Evolutionary conservation across 2,113 vertebrate species (phyloP).

Genomic region (Laticauda laticaudata): DNA sequence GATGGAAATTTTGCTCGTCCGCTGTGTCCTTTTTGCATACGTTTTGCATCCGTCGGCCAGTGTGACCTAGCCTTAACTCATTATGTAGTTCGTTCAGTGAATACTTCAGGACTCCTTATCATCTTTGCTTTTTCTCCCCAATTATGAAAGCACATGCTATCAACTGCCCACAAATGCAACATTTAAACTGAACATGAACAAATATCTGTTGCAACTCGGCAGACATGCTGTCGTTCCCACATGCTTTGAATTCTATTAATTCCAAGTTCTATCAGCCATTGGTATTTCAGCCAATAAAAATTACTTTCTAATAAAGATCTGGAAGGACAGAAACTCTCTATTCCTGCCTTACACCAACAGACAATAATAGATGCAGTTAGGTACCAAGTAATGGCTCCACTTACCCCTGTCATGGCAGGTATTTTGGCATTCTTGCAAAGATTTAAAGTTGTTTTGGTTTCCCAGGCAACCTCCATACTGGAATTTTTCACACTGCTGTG

Average conservation of each 20-base stretch:
- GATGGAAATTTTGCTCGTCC: no score
- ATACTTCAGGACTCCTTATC: no score
- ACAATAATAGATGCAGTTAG: neutral
- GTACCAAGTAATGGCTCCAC: slow-evolving; percentile 19
- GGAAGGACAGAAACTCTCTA: neutral
- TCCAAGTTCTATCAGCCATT: neutral
- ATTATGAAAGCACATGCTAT: neutral
- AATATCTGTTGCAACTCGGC: neutral
- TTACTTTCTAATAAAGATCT: neutral
- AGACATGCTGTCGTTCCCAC: neutral
- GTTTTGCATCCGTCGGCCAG: no score
- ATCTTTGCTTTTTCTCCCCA: neutral
- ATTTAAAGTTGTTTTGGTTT: slow-evolving; percentile 88
- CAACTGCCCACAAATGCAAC: neutral
- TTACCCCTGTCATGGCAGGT: slow-evolving; percentile 76
- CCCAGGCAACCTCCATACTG: slow-evolving; percentile 90
- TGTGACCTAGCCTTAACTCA: no score
- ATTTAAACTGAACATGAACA: neutral
- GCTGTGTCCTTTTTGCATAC: no score
- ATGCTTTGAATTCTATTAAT: neutral
- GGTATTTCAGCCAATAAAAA: neutral
- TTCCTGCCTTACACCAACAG: neutral
- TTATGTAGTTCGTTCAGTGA: neutral
- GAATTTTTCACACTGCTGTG: slow-evolving; percentile 78
- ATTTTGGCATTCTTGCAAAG: slow-evolving; percentile 72